Percentiles rank a stretch among this genome's conserved stretches.
phyloP scores from a whole-genome alignment of 2,113 vertebrate genomes.

The Saguinus midas region DNA sequence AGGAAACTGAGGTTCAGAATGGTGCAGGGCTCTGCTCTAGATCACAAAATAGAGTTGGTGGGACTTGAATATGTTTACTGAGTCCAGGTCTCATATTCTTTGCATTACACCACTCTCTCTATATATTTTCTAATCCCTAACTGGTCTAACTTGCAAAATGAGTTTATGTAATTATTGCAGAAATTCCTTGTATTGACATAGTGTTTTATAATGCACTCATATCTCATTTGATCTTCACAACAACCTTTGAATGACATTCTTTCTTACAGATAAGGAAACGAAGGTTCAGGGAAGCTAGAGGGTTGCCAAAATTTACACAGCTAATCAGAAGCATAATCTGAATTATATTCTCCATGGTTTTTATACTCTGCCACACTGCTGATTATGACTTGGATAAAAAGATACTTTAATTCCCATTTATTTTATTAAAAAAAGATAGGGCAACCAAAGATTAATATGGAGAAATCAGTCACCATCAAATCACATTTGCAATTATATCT shows the following conservation, averaged over 20 bases:
- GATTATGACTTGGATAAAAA: not conserved
- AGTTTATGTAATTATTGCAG: not conserved
- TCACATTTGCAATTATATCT: not conserved
- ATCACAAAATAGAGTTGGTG: not conserved
- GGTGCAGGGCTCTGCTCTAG: not conserved
- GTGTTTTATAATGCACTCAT: not conserved
- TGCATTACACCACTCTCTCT: not conserved
- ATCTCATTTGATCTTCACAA: not conserved
- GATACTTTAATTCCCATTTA: not conserved
- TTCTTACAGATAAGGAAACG: not conserved
- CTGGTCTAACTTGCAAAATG: constrained; percentile 8
- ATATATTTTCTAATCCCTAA: not conserved
- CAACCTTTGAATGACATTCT: not conserved
- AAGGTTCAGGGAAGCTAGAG: not conserved
- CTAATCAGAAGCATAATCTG: not conserved
- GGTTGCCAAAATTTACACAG: not conserved
- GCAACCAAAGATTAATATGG: not conserved
- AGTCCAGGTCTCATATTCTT: not conserved
- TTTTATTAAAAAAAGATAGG: not conserved
- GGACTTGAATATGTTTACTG: not conserved
- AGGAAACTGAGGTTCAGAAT: not conserved
- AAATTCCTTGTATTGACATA: not conserved
- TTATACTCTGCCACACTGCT: not conserved
- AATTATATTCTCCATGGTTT: not conserved
- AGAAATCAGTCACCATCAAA: not conserved